Percentiles rank a stretch among this genome's conserved stretches.
Evolutionary conservation across 2,113 vertebrate species (phyloP).

Genomic region (Gallinago media): DNA sequence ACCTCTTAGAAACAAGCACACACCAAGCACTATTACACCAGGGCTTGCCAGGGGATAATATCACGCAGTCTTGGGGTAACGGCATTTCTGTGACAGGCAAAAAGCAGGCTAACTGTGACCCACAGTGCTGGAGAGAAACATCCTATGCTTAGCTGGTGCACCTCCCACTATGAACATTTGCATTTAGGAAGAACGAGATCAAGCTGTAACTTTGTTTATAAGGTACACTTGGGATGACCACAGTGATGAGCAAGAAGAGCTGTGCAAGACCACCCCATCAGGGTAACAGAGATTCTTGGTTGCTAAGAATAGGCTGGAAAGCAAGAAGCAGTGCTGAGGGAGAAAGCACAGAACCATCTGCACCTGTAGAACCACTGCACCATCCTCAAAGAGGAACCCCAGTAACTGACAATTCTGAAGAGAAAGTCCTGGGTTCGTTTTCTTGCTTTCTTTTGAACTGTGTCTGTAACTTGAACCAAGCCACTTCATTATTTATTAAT

Average conservation of each 20-base stretch:
- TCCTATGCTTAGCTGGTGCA: neutral
- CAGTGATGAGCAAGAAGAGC: neutral
- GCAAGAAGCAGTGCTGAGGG: neutral
- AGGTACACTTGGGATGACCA: neutral
- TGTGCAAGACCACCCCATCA: neutral
- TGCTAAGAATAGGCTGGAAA: neutral
- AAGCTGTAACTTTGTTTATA: neutral
- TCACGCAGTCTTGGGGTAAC: neutral
- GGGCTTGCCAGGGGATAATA: neutral
- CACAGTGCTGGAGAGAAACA: neutral
- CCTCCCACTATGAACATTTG: rapidly evolving
- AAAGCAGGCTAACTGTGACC: neutral
- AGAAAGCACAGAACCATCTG: neutral
- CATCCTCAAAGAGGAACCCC: neutral
- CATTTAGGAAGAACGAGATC: neutral
- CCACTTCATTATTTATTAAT: neutral
- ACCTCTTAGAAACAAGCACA: neutral
- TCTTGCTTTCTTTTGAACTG: neutral
- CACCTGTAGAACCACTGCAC: neutral
- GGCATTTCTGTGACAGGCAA: neutral
- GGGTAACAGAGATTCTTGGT: neutral
- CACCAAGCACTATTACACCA: neutral
- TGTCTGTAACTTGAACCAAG: neutral
- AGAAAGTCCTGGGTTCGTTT: neutral
- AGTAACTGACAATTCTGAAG: neutral